Base-by-base conservation (phyloP, 2,113 vertebrate genomes). In the Hoplias malabaricus region DNA sequence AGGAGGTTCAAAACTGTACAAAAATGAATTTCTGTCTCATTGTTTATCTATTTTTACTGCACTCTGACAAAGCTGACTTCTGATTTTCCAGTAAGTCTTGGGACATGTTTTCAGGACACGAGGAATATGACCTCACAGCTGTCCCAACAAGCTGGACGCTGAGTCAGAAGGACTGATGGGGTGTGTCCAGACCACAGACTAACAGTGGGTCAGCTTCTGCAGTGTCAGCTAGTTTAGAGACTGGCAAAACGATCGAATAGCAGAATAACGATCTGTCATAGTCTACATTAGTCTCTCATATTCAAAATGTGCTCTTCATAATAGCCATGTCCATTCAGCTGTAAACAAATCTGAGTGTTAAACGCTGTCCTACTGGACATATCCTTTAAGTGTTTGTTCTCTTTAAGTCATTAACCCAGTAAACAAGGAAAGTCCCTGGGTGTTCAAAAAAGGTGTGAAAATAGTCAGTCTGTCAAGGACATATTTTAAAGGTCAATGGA, bases 221-320 rank as follows among this genome's bases (percentile, higher is more conserved):
- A 40, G 23, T 11, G 40, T 56, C 77, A 79, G 69, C 69, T 67
- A 48, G 27, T 73, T 56, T 33, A 31, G 62, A n/a, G 48, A 27
- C 34, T 13, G 34, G 59, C 23, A n/a, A n/a, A n/a, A n/a, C n/a
- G n/a, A n/a, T n/a, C n/a, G n/a, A n/a, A n/a, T n/a, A n/a, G n/a
- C n/a, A n/a, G n/a, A n/a, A n/a, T n/a, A n/a, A n/a, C n/a, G n/a
- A n/a, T 7, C 0, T 27, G 56, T 27, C 13, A 59, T 14, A 14
- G 11, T 19, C 23, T 33, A 19, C 29, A 1, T 61, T 33, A 33
- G 57, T 1, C 14, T 29, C 14, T 59, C 13, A 14, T 12, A 59
- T 59, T 27, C 29, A 8, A 3, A 13, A 12, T 11, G 5, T 12
- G 27, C 16, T 8, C 19, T 12, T 61, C 14, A 7, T 6, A 61